Percentiles rank a stretch among this genome's conserved stretches.
These are phyloP conservation scores for Polypterus senegalus DNA, from an alignment of 2,113 vertebrate species.

Conservation along the genomic window DNA sequence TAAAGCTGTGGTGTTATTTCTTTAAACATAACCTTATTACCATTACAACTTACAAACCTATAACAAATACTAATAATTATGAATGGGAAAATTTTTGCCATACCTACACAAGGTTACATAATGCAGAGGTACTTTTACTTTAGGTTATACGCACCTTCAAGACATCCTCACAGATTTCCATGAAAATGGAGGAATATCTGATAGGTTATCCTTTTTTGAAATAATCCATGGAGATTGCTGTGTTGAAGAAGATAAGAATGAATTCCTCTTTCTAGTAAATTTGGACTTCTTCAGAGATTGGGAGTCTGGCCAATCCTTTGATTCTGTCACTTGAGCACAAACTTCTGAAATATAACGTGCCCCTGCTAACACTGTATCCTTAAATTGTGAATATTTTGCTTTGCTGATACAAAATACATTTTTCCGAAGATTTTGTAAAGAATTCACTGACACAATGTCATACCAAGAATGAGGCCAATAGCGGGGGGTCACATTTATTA, in stretches of 20 bases:
- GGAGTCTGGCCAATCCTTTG: conserved; percentile 44
- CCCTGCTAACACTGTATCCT: conserved; percentile 55
- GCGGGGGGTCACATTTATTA: conserved; percentile 59
- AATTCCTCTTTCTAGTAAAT: conserved; percentile 59
- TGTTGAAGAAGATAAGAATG: conserved; percentile 64
- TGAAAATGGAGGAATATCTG: conserved; percentile 16
- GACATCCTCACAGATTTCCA: no score
- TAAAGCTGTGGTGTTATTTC: no score
- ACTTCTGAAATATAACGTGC: conserved; percentile 55
- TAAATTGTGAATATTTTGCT: conserved; percentile 10
- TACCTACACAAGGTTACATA: no score
- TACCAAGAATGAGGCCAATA: conserved; percentile 81
- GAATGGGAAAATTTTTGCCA: no score
- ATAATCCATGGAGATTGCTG: conserved; percentile 54
- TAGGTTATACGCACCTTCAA: no score
- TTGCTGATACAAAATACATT: conserved; percentile 46
- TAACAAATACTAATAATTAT: no score
- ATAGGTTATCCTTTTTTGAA: conserved; percentile 16
- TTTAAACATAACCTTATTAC: no score
- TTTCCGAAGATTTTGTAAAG: conserved; percentile 55
- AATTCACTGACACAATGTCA: conserved; percentile 59
- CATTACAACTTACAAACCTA: no score
- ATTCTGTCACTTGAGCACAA: conserved; percentile 32
- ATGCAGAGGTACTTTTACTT: no score
- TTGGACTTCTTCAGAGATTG: conserved; percentile 47